Base-by-base conservation (phyloP, 1,140 invertebrate species). In the Notospermus geniculatus region DNA sequence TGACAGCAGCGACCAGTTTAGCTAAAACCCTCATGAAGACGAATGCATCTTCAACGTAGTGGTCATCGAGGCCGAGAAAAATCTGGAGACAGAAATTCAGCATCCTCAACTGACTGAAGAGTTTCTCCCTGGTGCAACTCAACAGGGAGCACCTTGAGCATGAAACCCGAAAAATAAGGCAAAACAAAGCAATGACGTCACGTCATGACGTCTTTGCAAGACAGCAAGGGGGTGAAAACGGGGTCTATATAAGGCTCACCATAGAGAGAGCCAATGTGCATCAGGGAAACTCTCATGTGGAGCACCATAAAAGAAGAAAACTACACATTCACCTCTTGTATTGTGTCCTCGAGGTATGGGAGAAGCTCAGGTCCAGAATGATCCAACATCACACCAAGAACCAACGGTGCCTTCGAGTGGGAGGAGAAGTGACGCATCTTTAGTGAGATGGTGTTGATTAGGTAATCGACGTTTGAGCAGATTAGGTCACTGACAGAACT, bases 311-410 rank as follows among this genome's bases (percentile, higher is more conserved):
- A 4, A 50, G n/a, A 19, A 7, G 4, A n/a, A 9, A 4, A 27
- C 5, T 5, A 36, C 4, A 36, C 4, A 36, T 4, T 36, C 63
- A 77, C 77, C 76, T 79, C 72, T 58, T 70, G 60, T 11, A 79
- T 63, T 0, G 72, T 79, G 55, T 77, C 71, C 28, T 68, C 56
- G 17, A 79, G 66, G 29, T 73, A 56, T 13, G 73, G 66, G 39
- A 79, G 62, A 17, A 79, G 65, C 43, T 76, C 65, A 9, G 52
- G 36, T 59, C 62, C 63, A 54, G 75, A 69, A 54, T 74, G 73
- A 52, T 75, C 67, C 28, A 79, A 61, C 66, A 78, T 76, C 1
- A 78, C 76, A 56, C 71, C 71, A 30, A 79, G 65, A 5, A 77
- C 75, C 4, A 64, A 56, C 9, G 76, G 75, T 25, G 71, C 65